Evolutionary conservation across 2,888 invertebrate species (phyloP), one percentile per base, ranked within the genome.

Genomic region (Cephalotes varians): DNA sequence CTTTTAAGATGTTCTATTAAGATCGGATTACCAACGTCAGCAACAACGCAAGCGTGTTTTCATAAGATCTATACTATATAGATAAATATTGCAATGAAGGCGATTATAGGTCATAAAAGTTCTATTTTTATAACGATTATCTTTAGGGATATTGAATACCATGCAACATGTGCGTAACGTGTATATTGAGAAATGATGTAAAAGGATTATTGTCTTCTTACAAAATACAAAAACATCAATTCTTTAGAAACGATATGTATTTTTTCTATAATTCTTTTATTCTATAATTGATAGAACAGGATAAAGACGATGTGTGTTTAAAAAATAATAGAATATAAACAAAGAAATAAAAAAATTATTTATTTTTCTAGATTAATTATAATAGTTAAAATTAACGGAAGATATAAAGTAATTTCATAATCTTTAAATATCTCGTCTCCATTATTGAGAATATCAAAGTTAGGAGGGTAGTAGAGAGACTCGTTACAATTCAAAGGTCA

Each of bases 71-170:
- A n/a, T n/a, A n/a, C n/a, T n/a, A n/a, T 44, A 21, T 40, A 6
- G 21, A 56, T 77, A 6, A 54, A 67, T 69, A 12, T 77, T 44
- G 31, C 44, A 21, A 28, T 34, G n/a, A 44, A 47, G 21, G 9
- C 25, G 25, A 71, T 79, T 56, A 44, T 44, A 58, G 54, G 44
- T 69, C 56, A 12, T 34, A 71, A 40, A 7, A 34, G 21, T 1
- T 71, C 56, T 56, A 69, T 69, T 77, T 56, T 77, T 67, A 12
- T 60, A 69, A 65, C 37, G 12, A 74, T 74, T 64, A 74, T 74
- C 62, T 73, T 9, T 44, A 73, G 5, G 28, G 4, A 56, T n/a
- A 7, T 31, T 54, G 25, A 71, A 74, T 49, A 3, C 1, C 1
- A 10, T 44, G 25, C 1, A 65, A 65, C 15, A 28, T n/a, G n/a